Base-by-base conservation (phyloP, 2,888 invertebrate species). In the Cryptosula pallasiana region DNA sequence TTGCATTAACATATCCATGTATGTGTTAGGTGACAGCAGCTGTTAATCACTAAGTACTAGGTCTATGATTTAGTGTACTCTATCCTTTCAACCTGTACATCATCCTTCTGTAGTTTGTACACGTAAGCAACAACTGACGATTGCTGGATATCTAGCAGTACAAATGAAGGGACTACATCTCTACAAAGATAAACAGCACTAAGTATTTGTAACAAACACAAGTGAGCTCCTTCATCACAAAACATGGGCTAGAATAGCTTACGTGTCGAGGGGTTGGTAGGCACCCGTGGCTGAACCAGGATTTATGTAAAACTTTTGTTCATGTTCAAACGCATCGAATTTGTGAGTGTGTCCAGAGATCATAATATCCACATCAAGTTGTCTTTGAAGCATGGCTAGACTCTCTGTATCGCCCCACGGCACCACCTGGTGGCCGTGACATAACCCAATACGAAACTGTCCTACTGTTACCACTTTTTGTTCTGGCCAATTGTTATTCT, bases 251-350 rank as follows among this genome's bases (percentile, higher is more conserved):
- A n/a, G n/a, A 45, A 45, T 57, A 5, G 70, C 88, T 88, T 88
- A 95, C 91, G 91, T 91, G 81, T 93, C 94, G 75, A 96, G 85
- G 35, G 96, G 92, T 87, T 92, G 94, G 80, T 95, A 99, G 2
- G 99, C 96, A 16, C 99, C 99, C 34, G 99, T 99, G 1, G 97
- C 98, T 1, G 97, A 96, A 9, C 99, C 99, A 1, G 99, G 99
- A 86, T 99, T 99, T 72, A 99, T 96, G 85, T 95, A 99, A 86
- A 99, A 98, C 85, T 96, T 95, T 82, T 94, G 96, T 82, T 97
- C 97, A 87, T 96, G 94, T 83, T 99, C 98, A 78, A 95, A 96
- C 0, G 97, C 97, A 82, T 96, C 95, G 86, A 98, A 98, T 80
- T 94, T 92, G 86, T 99, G 99, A 0, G 98, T 98, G 84, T 99